Evolutionary conservation across 2,888 invertebrate genomes (phyloP).

Genomic region (Archips xylosteana): DNA sequence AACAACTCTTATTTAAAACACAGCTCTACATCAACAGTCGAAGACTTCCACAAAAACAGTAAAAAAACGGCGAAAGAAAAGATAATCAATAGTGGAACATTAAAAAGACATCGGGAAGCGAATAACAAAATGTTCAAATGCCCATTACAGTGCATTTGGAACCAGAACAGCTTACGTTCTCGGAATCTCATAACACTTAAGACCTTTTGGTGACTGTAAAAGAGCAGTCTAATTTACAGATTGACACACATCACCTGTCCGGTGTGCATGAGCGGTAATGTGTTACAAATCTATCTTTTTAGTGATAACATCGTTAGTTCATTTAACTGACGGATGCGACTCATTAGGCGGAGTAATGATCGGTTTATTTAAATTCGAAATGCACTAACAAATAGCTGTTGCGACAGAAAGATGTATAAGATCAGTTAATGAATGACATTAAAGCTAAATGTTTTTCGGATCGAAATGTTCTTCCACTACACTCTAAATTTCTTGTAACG

Average conservation of each 20-base stretch:
- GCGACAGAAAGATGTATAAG: background rate
- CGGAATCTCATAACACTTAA: background rate
- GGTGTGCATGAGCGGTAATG: slow-evolving; percentile 18
- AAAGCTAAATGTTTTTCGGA: background rate
- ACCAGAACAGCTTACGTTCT: slow-evolving; percentile 46
- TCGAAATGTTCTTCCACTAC: background rate
- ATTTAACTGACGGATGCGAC: slow-evolving; percentile 33
- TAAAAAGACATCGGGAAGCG: slow-evolving; percentile 71
- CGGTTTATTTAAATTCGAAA: slow-evolving; percentile 27
- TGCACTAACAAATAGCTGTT: background rate
- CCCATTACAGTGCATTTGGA: slow-evolving; percentile 58
- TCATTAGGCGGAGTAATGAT: slow-evolving; percentile 37
- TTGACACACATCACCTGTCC: slow-evolving; percentile 36
- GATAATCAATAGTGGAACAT: slow-evolving; percentile 62
- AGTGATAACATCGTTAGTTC: slow-evolving; percentile 33
- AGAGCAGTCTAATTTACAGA: slow-evolving; percentile 26
- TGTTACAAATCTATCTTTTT: slow-evolving; percentile 27
- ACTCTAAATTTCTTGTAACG: too few species aligned
- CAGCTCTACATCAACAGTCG: slow-evolving; percentile 17
- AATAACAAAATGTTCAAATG: slow-evolving; percentile 76
- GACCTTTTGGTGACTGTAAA: slow-evolving; percentile 12
- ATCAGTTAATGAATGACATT: background rate
- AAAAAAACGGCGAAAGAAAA: slow-evolving; percentile 52
- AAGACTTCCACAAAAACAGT: slow-evolving; percentile 20
- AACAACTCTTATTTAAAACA: slow-evolving; percentile 11